Evolutionary conservation across 2,113 vertebrate genomes (phyloP).

Genomic region (Trichechus manatus): DNA sequence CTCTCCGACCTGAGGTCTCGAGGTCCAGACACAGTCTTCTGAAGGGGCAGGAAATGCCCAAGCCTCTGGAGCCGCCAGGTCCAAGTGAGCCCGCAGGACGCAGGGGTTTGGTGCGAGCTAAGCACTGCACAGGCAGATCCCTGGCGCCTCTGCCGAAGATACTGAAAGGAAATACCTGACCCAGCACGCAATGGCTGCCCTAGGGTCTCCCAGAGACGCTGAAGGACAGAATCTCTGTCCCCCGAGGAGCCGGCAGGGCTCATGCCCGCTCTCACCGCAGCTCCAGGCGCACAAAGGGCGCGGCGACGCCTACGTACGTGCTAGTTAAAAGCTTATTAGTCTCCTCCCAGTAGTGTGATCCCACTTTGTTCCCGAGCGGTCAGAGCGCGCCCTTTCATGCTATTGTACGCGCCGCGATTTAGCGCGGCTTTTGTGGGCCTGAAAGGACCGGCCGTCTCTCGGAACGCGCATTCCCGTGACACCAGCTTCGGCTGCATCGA

Average conservation of each 20-base stretch:
- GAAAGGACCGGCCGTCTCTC: conserved; percentile 95
- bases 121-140: neutral
- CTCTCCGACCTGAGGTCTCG: neutral
- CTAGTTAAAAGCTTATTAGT: conserved; percentile 99
- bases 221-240: neutral
- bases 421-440: conserved; percentile 96
- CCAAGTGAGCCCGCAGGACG: neutral
- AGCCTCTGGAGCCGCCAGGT: neutral
- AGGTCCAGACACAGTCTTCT: neutral
- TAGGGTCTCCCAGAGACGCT: neutral
- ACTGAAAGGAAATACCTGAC: neutral
- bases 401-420: conserved; percentile 97
- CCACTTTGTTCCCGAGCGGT: conserved; percentile 96
- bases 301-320: conserved; percentile 91
- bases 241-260: too few relatives aligned
- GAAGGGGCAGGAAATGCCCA: neutral
- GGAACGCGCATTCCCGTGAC: conserved; percentile 85
- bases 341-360: conserved; percentile 94
- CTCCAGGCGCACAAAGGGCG: conserved; percentile 74
- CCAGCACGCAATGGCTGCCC: fast-evolving
- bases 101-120: neutral
- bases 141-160: neutral
- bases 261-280: neutral
- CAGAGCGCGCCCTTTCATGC: conserved; percentile 97
- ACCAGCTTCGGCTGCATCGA: neutral